Conservation (phyloP, 2,113 vertebrate species). For the Engystomops pustulosus region DNA sequence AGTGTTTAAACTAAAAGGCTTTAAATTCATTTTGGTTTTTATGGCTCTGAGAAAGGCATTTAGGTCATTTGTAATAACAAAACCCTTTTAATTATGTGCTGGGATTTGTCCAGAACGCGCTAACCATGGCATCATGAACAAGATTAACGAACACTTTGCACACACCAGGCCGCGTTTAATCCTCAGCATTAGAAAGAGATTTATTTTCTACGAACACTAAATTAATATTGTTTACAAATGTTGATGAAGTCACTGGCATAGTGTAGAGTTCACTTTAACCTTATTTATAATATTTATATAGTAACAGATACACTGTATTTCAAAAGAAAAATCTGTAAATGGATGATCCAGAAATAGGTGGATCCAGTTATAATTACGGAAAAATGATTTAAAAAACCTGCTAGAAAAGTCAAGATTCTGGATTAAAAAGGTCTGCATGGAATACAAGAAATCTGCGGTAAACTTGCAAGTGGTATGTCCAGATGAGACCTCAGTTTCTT, state of each 20-base stretch:
- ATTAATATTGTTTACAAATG: conserved; percentile 21
- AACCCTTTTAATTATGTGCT: conserved; percentile 16
- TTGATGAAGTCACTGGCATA: background rate
- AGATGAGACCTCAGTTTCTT: no score
- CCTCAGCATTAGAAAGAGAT: conserved; percentile 12
- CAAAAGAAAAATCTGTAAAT: background rate
- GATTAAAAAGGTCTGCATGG: no score
- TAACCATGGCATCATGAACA: conserved; percentile 7
- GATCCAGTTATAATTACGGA: background rate
- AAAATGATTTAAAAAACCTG: no score
- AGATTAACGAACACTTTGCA: conserved; percentile 23
- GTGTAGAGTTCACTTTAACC: background rate
- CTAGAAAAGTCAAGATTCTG: no score
- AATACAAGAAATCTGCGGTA: no score
- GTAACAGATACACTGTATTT: background rate
- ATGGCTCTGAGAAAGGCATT: background rate
- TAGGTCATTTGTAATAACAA: background rate
- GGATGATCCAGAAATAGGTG: background rate
- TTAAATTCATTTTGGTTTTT: conserved; percentile 10
- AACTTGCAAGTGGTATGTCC: no score
- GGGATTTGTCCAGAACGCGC: conserved; percentile 5
- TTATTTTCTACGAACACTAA: conserved; percentile 19
- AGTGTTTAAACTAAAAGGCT: conserved; percentile 1
- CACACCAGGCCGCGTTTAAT: conserved; percentile 9
- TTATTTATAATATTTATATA: background rate